These are phyloP conservation scores for Heliconius hortense DNA, from an alignment of 2,888 invertebrate genomes.

Conservation along the genomic window DNA sequence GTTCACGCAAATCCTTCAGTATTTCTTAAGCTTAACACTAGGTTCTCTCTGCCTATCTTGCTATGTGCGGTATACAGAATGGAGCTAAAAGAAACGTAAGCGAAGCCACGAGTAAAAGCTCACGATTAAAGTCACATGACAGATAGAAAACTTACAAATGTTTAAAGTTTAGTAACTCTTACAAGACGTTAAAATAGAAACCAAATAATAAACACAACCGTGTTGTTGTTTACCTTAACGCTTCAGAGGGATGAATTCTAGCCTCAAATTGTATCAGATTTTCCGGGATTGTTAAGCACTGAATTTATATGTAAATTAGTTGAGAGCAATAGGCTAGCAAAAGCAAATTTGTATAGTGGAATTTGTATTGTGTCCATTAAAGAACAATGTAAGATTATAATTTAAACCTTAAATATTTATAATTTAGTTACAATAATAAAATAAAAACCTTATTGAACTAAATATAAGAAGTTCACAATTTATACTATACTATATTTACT, in stretches of 20 bases:
- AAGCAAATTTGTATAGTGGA: slow-evolving; percentile 9
- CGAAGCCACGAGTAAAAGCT: background rate
- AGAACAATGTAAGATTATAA: background rate
- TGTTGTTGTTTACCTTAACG: slow-evolving; percentile 3
- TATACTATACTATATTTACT: no score
- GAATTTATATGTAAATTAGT: slow-evolving; percentile 24
- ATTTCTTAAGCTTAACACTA: no score
- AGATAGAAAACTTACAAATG: background rate
- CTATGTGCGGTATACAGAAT: no score
- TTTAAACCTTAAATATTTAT: background rate
- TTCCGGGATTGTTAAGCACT: slow-evolving; percentile 12
- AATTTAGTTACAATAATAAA: background rate
- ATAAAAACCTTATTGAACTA: background rate
- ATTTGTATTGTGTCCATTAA: background rate
- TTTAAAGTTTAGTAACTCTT: background rate
- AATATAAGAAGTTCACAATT: background rate
- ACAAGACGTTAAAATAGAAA: slow-evolving; percentile 20
- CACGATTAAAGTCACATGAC: background rate
- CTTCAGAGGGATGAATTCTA: slow-evolving; percentile 14
- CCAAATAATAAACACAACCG: background rate
- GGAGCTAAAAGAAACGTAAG: no score
- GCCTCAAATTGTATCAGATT: slow-evolving; percentile 14
- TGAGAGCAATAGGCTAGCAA: background rate
- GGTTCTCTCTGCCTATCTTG: no score
- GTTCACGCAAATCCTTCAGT: no score